Evolutionary conservation across 2,113 vertebrate species (phyloP).

Genomic region (Ochotona princeps): DNA sequence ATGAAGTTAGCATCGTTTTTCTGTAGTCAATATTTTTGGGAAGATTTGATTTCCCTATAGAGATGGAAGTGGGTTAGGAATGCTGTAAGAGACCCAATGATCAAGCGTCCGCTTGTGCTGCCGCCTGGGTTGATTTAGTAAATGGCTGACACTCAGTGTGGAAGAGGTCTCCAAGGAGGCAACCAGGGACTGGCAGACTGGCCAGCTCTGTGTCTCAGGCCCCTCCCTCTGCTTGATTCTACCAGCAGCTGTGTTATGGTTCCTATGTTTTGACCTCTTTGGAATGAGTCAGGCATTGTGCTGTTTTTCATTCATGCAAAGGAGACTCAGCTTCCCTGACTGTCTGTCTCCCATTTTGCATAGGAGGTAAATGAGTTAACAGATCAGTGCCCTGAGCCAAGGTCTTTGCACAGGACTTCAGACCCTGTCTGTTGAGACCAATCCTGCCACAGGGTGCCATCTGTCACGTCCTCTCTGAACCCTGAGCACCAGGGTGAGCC

Average conservation of each 20-base stretch:
- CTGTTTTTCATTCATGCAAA: background rate
- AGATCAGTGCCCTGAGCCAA: background rate
- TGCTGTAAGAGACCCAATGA: background rate
- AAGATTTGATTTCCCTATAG: conserved; percentile 41
- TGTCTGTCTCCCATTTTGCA: background rate
- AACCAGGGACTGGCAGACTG: background rate
- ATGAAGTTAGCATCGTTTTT: conserved; percentile 12
- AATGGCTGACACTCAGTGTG: conserved; percentile 47
- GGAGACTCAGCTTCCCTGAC: too few species aligned
- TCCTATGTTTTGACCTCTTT: background rate
- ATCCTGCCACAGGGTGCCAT: background rate
- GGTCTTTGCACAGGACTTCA: background rate
- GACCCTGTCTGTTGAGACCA: background rate
- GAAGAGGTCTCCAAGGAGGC: background rate
- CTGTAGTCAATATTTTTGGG: conserved; percentile 49
- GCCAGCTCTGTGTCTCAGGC: background rate
- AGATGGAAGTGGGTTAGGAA: conserved; percentile 41
- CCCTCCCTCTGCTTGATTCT: background rate
- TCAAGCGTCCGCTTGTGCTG: background rate
- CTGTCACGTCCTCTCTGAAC: background rate
- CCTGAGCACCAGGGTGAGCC: background rate
- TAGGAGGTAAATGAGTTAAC: background rate
- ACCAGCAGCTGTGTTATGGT: background rate
- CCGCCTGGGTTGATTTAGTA: conserved; percentile 17
- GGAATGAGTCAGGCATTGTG: background rate